A percentile compares a stretch with the other conserved stretches of the same genome.
phyloP scores from a whole-genome alignment of 2,888 invertebrate species.

The Aricia artaxerxes region DNA sequence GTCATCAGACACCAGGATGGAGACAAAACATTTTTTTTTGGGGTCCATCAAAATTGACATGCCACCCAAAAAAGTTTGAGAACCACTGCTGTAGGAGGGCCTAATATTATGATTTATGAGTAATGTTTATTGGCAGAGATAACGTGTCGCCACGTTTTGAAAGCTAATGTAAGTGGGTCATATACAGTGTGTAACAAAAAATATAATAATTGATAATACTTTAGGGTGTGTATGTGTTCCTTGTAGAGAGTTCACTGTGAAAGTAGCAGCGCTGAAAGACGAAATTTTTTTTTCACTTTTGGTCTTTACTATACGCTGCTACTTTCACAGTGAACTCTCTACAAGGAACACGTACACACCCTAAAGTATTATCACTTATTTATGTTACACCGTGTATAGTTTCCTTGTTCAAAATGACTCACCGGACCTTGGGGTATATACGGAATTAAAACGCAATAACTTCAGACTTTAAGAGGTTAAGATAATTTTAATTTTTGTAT shows the following conservation, averaged over 20 bases:
- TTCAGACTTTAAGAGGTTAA: not conserved
- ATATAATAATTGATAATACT: too few species aligned
- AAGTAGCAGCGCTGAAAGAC: too few species aligned
- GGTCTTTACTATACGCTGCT: too few species aligned
- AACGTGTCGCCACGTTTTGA: not conserved
- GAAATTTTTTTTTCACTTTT: too few species aligned
- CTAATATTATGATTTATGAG: not conserved
- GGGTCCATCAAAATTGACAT: too few species aligned
- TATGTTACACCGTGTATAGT: not conserved
- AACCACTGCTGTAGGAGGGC: not conserved
- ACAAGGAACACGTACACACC: too few species aligned
- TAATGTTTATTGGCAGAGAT: not conserved
- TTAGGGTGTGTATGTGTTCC: too few species aligned
- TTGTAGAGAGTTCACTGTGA: too few species aligned
- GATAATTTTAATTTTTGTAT: not conserved
- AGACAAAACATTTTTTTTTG: too few species aligned
- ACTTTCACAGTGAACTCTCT: too few species aligned
- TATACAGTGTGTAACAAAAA: not conserved
- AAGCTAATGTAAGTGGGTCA: not conserved
- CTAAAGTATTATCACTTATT: too few species aligned
- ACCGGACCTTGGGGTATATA: not conserved
- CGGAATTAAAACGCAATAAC: not conserved
- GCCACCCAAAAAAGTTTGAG: not conserved
- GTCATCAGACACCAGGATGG: too few species aligned
- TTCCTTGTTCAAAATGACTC: conserved; percentile 5